A percentile compares a stretch with the other conserved stretches of the same genome.
phyloP scores from a whole-genome alignment of 2,888 invertebrate species.

The Andrena flavipes region DNA sequence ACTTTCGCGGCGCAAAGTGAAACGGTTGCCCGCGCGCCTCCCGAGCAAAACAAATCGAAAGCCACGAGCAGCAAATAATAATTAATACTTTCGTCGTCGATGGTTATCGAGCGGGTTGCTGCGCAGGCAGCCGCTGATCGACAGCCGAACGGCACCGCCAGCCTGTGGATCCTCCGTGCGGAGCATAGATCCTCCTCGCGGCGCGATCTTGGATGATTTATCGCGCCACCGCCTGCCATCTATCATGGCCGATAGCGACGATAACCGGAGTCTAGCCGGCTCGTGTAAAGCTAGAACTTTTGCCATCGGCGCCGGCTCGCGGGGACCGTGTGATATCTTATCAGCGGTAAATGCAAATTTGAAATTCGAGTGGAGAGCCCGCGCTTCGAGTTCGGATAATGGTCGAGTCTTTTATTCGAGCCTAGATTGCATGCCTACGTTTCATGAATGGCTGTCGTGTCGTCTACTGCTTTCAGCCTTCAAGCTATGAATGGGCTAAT shows the following conservation, averaged over 20 bases:
- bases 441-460: background rate
- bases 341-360: background rate
- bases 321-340: background rate
- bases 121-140: conserved; percentile 63
- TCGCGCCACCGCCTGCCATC: conserved; percentile 73
- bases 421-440: background rate
- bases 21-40: conserved; percentile 52
- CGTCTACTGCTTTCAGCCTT: background rate
- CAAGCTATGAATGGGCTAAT: background rate
- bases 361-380: background rate
- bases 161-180: conserved; percentile 47
- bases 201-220: conserved; percentile 74
- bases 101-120: conserved; percentile 60
- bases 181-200: conserved; percentile 59
- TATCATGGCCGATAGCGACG: conserved; percentile 73
- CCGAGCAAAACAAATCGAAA: conserved; percentile 67
- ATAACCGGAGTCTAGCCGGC: conserved; percentile 60
- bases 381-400: too few species aligned
- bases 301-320: conserved; percentile 49
- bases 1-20: conserved; percentile 66
- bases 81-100: conserved; percentile 74
- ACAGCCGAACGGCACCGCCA: conserved; percentile 58
- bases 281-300: conserved; percentile 50
- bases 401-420: background rate
- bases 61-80: conserved; percentile 68